A percentile compares a stretch with the other conserved stretches of the same genome.
Evolutionary conservation across 2,888 invertebrate genomes (phyloP).

Genomic region (Asteroscopus sphinx): DNA sequence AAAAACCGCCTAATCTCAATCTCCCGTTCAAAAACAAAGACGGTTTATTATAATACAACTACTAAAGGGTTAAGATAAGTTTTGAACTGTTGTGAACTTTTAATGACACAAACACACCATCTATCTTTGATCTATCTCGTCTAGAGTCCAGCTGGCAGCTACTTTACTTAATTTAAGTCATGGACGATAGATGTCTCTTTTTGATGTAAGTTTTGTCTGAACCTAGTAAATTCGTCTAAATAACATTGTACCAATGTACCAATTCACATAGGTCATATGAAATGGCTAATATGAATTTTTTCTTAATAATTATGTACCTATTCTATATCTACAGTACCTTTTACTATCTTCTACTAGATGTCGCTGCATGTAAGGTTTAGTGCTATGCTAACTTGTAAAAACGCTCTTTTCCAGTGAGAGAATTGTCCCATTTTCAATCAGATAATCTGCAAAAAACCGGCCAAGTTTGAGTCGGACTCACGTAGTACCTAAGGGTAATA

Average conservation of each 20-base stretch:
- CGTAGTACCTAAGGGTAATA: too few relatives aligned
- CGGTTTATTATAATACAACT: too few relatives aligned
- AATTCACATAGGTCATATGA: too few relatives aligned
- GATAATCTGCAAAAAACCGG: too few relatives aligned
- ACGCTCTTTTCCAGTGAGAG: too few relatives aligned
- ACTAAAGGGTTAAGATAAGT: background rate
- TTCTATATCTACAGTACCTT: background rate
- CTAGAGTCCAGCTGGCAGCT: background rate
- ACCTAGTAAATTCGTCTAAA: background rate
- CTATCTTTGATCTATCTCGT: constrained; percentile 11
- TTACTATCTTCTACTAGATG: constrained; percentile 28
- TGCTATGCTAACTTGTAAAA: background rate
- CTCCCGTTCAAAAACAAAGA: background rate
- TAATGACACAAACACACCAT: background rate
- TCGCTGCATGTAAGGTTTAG: constrained; percentile 22
- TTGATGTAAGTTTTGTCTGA: constrained; percentile 1
- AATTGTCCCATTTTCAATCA: too few relatives aligned
- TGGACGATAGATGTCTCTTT: constrained; percentile 46
- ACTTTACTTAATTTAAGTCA: constrained; percentile 15
- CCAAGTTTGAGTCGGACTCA: too few relatives aligned
- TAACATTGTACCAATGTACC: too few relatives aligned
- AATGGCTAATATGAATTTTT: too few relatives aligned
- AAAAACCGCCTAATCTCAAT: too few relatives aligned
- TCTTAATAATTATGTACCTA: too few relatives aligned
- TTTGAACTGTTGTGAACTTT: too few relatives aligned